These are phyloP conservation scores for Callaeas wilsoni DNA, from an alignment of 2,113 vertebrate genomes.

Conservation along the genomic window DNA sequence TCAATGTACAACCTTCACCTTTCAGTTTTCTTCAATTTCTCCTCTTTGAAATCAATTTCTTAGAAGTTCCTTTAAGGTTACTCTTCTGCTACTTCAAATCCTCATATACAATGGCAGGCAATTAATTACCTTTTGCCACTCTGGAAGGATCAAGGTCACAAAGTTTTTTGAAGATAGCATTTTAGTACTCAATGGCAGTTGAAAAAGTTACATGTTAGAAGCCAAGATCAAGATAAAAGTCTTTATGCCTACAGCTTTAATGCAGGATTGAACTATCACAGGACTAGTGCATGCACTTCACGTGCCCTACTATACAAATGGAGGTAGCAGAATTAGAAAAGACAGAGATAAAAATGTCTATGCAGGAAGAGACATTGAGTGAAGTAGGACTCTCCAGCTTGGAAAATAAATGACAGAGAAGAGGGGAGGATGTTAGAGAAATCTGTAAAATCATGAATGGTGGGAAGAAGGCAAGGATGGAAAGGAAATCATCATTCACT, in stretches of 20 bases:
- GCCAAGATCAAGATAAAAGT: not conserved
- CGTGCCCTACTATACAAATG: fast-evolving
- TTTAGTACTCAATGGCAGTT: not conserved
- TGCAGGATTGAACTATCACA: not conserved
- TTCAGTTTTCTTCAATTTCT: not conserved
- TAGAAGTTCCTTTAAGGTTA: not conserved
- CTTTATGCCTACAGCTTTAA: not conserved
- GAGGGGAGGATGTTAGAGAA: not conserved
- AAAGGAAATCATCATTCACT: not conserved
- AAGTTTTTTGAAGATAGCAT: not conserved
- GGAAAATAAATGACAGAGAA: not conserved
- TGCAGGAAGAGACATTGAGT: not conserved
- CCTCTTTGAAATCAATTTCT: too few species aligned
- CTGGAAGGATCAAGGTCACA: not conserved
- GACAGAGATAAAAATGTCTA: not conserved
- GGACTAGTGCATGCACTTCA: not conserved
- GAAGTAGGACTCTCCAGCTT: not conserved
- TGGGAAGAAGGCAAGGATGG: not conserved
- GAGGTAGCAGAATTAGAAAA: not conserved
- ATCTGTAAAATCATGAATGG: not conserved
- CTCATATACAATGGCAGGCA: not conserved
- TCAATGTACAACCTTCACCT: not conserved
- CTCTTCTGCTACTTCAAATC: not conserved
- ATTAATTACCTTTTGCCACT: not conserved
- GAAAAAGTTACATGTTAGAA: not conserved